Conservation (phyloP, 2,113 vertebrate genomes). For the Pomatostomus ruficeps region DNA sequence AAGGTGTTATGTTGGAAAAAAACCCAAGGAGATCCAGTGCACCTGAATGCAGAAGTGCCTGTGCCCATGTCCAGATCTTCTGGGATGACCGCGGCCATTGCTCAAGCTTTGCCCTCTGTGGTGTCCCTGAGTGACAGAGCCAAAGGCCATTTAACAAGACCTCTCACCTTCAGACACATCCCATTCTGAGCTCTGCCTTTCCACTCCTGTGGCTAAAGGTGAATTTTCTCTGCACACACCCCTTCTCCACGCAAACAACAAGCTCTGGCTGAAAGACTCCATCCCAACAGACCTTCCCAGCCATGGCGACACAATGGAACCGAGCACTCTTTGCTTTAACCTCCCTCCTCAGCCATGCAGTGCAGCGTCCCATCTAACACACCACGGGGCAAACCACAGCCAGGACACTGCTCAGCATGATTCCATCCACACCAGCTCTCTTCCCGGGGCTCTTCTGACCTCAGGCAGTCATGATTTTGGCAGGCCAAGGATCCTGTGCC, state of each 20-base stretch:
- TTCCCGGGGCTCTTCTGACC: neutral
- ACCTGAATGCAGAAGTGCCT: neutral
- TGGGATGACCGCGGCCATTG: neutral
- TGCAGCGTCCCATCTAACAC: neutral
- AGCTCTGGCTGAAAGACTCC: neutral
- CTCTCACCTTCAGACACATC: neutral
- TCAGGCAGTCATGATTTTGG: neutral
- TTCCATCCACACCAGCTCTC: neutral
- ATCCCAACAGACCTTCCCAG: fast-evolving
- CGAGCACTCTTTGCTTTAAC: neutral
- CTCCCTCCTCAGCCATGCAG: neutral
- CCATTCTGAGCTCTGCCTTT: fast-evolving
- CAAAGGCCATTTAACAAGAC: neutral
- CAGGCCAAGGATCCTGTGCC: neutral
- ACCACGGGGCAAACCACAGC: fast-evolving
- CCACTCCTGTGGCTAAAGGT: neutral
- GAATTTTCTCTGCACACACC: neutral
- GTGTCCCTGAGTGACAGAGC: neutral
- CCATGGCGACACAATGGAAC: fast-evolving
- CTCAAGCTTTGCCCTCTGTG: neutral
- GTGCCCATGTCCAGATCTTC: neutral
- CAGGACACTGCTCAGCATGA: too few species aligned
- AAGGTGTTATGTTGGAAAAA: neutral
- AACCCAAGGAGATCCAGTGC: neutral
- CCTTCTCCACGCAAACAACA: fast-evolving